A percentile compares a stretch with the other conserved stretches of the same genome.
phyloP scores from a whole-genome alignment of 1,140 invertebrate species.

The Dysdera silvatica region DNA sequence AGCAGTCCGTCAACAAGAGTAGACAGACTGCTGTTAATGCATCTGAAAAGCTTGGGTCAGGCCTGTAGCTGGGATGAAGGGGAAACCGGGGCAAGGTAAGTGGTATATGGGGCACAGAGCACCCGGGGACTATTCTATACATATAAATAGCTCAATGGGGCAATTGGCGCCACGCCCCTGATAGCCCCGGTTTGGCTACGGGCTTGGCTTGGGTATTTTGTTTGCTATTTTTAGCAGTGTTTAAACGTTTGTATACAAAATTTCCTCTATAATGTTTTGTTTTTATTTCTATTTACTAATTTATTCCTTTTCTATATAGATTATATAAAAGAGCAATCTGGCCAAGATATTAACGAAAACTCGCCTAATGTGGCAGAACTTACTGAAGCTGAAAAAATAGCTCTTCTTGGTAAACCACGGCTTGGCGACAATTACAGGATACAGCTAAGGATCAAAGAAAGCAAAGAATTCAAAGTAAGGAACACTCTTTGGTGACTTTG shows the following conservation, averaged over 20 bases:
- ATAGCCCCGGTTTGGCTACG: no score
- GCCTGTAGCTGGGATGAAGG: no score
- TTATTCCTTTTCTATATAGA: conserved; percentile 19
- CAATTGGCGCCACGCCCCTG: no score
- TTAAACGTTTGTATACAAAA: neutral
- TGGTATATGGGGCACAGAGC: no score
- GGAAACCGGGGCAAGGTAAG: no score
- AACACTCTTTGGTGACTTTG: neutral
- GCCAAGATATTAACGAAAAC: conserved; percentile 7
- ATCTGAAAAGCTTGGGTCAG: no score
- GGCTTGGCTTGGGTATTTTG: no score
- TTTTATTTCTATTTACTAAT: conserved; percentile 5
- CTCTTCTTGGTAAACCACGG: conserved; percentile 79
- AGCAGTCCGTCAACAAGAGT: no score
- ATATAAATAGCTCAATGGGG: no score
- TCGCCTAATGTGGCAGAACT: conserved; percentile 44
- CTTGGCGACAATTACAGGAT: conserved; percentile 74
- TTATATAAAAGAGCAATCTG: conserved; percentile 23
- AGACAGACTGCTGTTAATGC: no score
- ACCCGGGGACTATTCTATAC: no score
- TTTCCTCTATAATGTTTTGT: neutral
- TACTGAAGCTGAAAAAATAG: conserved; percentile 68
- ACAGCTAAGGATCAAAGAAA: conserved; percentile 87
- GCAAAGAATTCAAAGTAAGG: conserved; percentile 92
- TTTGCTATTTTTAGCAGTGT: no score